Conservation (phyloP, 2,888 invertebrate genomes). For the Dicranocentrus wangi region DNA sequence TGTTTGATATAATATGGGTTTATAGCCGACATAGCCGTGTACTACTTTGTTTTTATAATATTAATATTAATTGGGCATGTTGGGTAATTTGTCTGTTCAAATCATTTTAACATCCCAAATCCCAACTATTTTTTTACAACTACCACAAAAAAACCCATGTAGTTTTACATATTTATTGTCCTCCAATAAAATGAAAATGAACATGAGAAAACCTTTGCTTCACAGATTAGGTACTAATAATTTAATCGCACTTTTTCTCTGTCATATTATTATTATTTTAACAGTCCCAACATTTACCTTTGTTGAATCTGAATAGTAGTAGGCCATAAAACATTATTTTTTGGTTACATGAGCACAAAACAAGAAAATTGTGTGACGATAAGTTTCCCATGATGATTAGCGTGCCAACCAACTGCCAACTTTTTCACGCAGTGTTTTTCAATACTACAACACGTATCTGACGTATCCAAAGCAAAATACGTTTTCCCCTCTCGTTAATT, state of each 20-base stretch:
- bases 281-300: too few relatives aligned
- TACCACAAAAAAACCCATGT: not conserved
- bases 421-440: too few relatives aligned
- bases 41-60: too few relatives aligned
- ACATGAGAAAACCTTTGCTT: not conserved
- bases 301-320: not conserved
- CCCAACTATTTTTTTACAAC: too few relatives aligned
- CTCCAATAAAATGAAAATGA: not conserved
- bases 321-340: constrained; percentile 49
- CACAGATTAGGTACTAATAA: not conserved
- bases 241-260: not conserved
- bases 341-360: constrained; percentile 29
- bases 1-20: too few relatives aligned
- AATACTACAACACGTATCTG: too few relatives aligned
- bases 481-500: not conserved
- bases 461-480: too few relatives aligned
- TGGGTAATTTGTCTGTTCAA: too few relatives aligned
- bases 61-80: too few relatives aligned
- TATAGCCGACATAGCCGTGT: too few relatives aligned
- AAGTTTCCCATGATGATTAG: constrained; percentile 25
- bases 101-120: too few relatives aligned
- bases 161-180: not conserved
- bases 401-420: not conserved
- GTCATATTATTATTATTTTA: too few relatives aligned
- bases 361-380: constrained; percentile 49